Evolutionary conservation across 2,888 invertebrate genomes (phyloP).

Genomic region (Mimumesa dahlbomi): DNA sequence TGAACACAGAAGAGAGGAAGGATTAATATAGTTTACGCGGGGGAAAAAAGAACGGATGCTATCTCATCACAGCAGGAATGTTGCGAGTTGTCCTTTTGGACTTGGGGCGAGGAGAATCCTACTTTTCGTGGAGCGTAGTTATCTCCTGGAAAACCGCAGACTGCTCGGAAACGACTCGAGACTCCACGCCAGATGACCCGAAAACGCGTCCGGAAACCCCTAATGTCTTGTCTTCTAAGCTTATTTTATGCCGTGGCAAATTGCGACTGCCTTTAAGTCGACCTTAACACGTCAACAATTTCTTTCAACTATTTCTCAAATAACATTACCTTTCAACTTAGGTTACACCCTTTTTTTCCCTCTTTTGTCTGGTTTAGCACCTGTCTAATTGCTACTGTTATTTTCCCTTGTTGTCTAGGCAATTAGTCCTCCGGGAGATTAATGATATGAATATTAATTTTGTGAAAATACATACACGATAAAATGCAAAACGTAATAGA

Average conservation of each 20-base stretch:
- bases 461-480: too few relatives aligned
- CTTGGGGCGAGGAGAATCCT: slow-evolving; percentile 31
- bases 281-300: slow-evolving; percentile 12
- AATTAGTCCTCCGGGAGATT: too few relatives aligned
- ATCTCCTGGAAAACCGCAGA: slow-evolving; percentile 30
- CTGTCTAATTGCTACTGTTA: too few relatives aligned
- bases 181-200: slow-evolving; percentile 11
- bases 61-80: slow-evolving; percentile 67
- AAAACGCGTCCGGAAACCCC: slow-evolving; percentile 22
- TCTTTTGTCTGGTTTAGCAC: too few relatives aligned
- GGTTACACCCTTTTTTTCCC: too few relatives aligned
- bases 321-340: neutral
- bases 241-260: slow-evolving; percentile 39
- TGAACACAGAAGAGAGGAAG: too few relatives aligned
- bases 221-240: slow-evolving; percentile 35
- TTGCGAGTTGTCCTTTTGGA: slow-evolving; percentile 17
- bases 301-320: neutral
- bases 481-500: too few relatives aligned
- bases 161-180: slow-evolving; percentile 13
- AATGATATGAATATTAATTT: too few relatives aligned
- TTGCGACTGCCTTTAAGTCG: slow-evolving; percentile 15
- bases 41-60: slow-evolving; percentile 55
- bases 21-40: too few relatives aligned
- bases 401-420: too few relatives aligned
- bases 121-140: slow-evolving; percentile 34